Percentiles rank a stretch among this genome's conserved stretches.
Conservation (phyloP, 2,888 invertebrate genomes). For the Cantharis rufa region DNA sequence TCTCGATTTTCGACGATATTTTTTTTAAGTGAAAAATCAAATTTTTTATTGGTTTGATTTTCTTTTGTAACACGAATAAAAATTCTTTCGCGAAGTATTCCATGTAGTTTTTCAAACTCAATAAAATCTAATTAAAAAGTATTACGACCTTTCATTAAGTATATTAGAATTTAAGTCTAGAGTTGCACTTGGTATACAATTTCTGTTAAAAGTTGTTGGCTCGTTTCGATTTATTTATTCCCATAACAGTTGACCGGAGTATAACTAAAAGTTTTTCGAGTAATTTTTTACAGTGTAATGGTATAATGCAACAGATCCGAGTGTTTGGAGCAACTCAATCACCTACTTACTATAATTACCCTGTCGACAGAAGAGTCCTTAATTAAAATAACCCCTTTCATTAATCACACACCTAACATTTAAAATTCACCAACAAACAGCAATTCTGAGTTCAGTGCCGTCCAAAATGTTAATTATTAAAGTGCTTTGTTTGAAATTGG, state of each 20-base stretch:
- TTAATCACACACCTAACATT: neutral
- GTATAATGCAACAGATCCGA: neutral
- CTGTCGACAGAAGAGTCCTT: neutral
- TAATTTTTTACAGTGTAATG: neutral
- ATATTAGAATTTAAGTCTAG: neutral
- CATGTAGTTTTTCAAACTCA: neutral
- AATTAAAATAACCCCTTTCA: neutral
- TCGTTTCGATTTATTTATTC: neutral
- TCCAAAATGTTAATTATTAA: neutral
- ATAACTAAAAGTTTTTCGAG: neutral
- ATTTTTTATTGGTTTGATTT: neutral
- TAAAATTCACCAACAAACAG: neutral
- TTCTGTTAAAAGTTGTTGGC: neutral
- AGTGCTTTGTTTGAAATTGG: neutral
- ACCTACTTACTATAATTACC: neutral
- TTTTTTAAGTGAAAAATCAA: neutral
- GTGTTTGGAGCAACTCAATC: neutral
- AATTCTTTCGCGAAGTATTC: neutral
- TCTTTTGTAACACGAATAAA: neutral
- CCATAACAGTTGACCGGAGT: neutral
- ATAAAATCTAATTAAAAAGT: neutral
- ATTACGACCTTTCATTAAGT: neutral
- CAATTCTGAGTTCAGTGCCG: neutral
- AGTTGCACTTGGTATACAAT: neutral
- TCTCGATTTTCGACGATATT: neutral